These are phyloP conservation scores for Rotaria macrura DNA, from an alignment of 2,888 invertebrate species.

Conservation along the genomic window DNA sequence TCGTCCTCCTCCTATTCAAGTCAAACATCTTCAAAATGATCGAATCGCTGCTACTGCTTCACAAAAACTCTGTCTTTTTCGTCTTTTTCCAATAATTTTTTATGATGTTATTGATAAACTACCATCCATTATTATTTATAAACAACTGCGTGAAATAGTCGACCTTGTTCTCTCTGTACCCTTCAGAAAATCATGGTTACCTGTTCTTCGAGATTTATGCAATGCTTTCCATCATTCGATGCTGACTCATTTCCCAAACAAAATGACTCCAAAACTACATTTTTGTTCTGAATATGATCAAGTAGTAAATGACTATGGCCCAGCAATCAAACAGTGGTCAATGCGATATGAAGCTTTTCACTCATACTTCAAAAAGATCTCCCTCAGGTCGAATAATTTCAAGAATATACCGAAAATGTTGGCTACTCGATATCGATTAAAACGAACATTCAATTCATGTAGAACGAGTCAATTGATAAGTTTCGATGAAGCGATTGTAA, in stretches of 20 bases:
- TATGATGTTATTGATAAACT: not conserved
- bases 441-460: too few relatives aligned
- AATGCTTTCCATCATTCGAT: not conserved
- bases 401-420: too few relatives aligned
- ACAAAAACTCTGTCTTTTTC: not conserved
- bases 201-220: not conserved
- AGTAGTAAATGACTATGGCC: not conserved
- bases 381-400: too few relatives aligned
- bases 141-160: not conserved
- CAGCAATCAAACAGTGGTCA: too few relatives aligned
- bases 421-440: too few relatives aligned
- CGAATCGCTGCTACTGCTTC: not conserved
- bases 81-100: not conserved
- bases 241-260: not conserved
- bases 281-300: not conserved
- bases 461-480: too few relatives aligned
- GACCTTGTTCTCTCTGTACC: not conserved
- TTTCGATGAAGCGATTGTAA: too few relatives aligned
- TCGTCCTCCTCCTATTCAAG: not conserved
- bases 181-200: not conserved
- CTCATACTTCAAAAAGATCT: too few relatives aligned
- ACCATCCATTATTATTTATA: not conserved
- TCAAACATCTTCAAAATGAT: not conserved
- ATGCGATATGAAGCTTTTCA: too few relatives aligned
- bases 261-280: not conserved